These are phyloP conservation scores for Listronotus oregonensis DNA, from an alignment of 1,140 invertebrate genomes.

Conservation along the genomic window DNA sequence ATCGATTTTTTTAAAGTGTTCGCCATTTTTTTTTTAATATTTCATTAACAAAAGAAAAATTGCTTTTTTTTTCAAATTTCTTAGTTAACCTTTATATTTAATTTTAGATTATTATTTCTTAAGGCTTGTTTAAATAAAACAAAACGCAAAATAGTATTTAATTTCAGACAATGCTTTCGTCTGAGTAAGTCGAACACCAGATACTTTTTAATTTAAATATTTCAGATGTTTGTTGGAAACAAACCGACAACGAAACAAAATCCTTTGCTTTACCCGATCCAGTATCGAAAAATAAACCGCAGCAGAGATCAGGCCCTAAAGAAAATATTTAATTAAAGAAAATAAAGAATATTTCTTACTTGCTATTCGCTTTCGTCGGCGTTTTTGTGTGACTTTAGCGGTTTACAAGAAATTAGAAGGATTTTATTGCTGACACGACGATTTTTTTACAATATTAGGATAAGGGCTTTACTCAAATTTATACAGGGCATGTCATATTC, in stretches of 20 bases:
- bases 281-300: slow-evolving; percentile 6
- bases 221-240: slow-evolving; percentile 9
- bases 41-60: too few relatives aligned
- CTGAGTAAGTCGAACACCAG: slow-evolving; percentile 3
- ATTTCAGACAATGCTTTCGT: slow-evolving; percentile 1
- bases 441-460: too few relatives aligned
- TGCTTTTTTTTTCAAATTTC: too few relatives aligned
- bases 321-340: slow-evolving; percentile 19
- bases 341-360: slow-evolving; percentile 17
- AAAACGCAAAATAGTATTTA: slow-evolving; percentile 7
- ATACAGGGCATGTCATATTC: too few relatives aligned
- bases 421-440: too few relatives aligned
- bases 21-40: too few relatives aligned
- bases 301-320: background rate
- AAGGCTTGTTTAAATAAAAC: background rate
- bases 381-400: slow-evolving; percentile 3
- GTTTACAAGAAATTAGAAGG: too few relatives aligned
- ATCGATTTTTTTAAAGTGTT: too few relatives aligned
- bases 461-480: too few relatives aligned
- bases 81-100: too few relatives aligned
- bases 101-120: too few relatives aligned
- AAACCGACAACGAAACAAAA: slow-evolving; percentile 14
- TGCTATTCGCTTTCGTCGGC: slow-evolving; percentile 6
- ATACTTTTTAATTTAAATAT: slow-evolving; percentile 17
- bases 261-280: background rate